phyloP scores from a whole-genome alignment of 2,888 invertebrate genomes.

The Eristalis arbustorum region DNA sequence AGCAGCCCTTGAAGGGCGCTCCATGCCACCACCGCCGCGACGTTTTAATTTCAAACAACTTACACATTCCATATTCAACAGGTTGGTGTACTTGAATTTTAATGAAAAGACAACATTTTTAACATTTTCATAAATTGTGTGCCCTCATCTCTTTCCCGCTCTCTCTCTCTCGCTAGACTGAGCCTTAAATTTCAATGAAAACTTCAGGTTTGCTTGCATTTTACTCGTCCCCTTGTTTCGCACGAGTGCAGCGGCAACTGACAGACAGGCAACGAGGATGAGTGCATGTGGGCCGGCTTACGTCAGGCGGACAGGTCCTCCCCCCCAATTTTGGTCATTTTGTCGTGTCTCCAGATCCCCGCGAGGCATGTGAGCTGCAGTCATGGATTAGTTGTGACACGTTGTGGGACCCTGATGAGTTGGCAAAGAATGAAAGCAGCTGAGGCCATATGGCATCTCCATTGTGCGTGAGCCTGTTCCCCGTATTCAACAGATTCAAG shows the following conservation, averaged over 20 bases:
- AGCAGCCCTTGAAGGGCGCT: background rate
- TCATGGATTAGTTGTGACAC: slow-evolving; percentile 1
- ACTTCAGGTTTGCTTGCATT: background rate
- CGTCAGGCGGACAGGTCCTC: background rate
- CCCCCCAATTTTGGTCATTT: background rate
- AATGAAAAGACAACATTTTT: slow-evolving; percentile 67
- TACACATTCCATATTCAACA: slow-evolving; percentile 64
- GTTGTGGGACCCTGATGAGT: slow-evolving; percentile 9
- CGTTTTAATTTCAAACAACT: slow-evolving; percentile 28
- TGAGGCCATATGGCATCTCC: background rate
- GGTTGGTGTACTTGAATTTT: slow-evolving; percentile 63
- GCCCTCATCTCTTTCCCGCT: background rate
- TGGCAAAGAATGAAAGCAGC: background rate
- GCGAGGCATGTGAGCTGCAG: background rate
- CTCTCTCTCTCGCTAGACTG: background rate
- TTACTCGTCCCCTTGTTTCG: background rate
- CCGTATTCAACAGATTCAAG: background rate
- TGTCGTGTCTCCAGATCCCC: background rate
- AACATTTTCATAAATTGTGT: slow-evolving; percentile 39
- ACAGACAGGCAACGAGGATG: slow-evolving; percentile 17
- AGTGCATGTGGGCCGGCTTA: slow-evolving; percentile 39
- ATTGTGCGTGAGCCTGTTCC: background rate
- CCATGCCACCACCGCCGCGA: background rate
- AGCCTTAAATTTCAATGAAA: slow-evolving; percentile 16
- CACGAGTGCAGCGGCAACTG: slow-evolving; percentile 26